Base-by-base conservation (phyloP, 1,140 invertebrate genomes). In the Drosophila kepulauana region DNA sequence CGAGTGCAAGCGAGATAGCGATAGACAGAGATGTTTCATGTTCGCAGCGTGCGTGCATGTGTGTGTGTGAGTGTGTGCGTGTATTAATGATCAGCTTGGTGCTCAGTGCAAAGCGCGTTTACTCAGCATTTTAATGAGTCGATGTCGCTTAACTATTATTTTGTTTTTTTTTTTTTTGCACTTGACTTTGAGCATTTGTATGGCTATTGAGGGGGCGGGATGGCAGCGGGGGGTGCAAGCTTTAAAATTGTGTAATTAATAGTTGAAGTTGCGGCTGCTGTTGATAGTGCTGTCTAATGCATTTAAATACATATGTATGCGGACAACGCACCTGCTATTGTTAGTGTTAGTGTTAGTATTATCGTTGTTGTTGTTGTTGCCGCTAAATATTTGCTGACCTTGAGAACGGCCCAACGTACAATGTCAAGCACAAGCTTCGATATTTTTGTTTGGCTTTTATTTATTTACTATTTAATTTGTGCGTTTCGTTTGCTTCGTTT, bases 51-150 rank as follows among this genome's bases (percentile, higher is more conserved):
- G 8, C 35, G 25, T 20, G 33, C 28, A 8, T 38, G n/a, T 46
- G 0, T 56, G 16, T 48, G 7, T 15, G 3, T 5, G 8, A 25
- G 15, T 28, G 49, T 64, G 49, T 15, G 51, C 35, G 52, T 16
- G 33, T 72, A 57, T 74, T 56, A 69, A 74, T 69, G 48, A 69
- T 74, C 65, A 38, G 65, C 71, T 68, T 58, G 54, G 25, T 49
- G 57, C 49, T 48, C 28, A 56, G 52, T 67, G 72, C 69, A 63
- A 68, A 56, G 46, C 57, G 56, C 61, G 48, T 76, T 72, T 66
- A 66, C 68, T 72, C 65, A 70, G 77, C 81, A 84, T 84, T 80
- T 84, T 80, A 84, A 84, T 84, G 62, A 84, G 73, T 45, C n/a
- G 61, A 66, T 77, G 56, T 66, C 63, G 52, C 51, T 61, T 35